Conservation (phyloP, 2,113 vertebrate genomes). For the Macrotus californicus region DNA sequence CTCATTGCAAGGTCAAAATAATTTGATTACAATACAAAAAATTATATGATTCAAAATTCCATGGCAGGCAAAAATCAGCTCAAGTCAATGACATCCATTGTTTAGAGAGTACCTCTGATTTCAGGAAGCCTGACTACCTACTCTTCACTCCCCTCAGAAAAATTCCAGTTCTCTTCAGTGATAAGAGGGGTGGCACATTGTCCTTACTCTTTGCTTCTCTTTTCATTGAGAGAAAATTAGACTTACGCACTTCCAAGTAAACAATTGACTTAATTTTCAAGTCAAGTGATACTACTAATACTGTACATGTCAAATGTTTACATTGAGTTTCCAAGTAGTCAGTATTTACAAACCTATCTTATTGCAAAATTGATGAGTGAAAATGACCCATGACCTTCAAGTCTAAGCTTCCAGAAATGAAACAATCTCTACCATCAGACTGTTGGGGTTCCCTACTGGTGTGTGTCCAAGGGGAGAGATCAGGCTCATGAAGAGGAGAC, state of each 20-base stretch:
- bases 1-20: conserved; percentile 14
- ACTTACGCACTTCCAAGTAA: neutral
- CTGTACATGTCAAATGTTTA: neutral
- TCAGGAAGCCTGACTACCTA: neutral
- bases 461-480: neutral
- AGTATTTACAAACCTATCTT: neutral
- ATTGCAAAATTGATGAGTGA: neutral
- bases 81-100: neutral
- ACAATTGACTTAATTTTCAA: neutral
- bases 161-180: neutral
- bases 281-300: neutral
- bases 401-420: neutral
- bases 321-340: neutral
- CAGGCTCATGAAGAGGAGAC: neutral
- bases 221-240: neutral
- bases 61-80: neutral
- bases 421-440: neutral
- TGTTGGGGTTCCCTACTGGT: neutral
- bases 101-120: neutral
- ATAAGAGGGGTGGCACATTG: neutral
- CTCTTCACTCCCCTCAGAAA: neutral
- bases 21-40: conserved; percentile 26
- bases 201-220: neutral
- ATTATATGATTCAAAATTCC: neutral
- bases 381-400: neutral